Base-by-base conservation (phyloP, 1,140 invertebrate genomes). In the Globodera rostochiensis region DNA sequence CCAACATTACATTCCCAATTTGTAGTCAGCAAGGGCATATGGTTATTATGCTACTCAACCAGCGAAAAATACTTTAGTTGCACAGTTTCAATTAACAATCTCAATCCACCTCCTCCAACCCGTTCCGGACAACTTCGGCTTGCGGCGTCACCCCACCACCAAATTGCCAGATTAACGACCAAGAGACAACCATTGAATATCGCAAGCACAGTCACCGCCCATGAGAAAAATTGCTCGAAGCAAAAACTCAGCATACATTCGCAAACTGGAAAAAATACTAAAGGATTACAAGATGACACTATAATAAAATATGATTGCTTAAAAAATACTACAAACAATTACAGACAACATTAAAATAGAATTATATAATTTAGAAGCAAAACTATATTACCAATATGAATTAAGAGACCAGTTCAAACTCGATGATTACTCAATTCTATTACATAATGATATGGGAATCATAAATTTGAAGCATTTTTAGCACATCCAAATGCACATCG, bases 381-480 rank as follows among this genome's bases (percentile, higher is more conserved):
- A 36, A 36, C 0, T 36, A 36, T 36, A 3, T 36, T 36, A 36
- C 36, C 36, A 36, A 36, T 36, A 36, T 36, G 36, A 36, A 36
- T 36, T 36, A 36, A 36, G 36, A 36, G 36, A 36, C 36, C 36
- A n/a, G 3, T 36, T 36, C 36, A 36, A 36, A 36, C 36, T 36
- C 36, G 36, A 36, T 1, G 36, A 36, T 36, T 36, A 36, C 36
- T 36, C 3, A 36, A 36, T 1, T 36, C 36, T 36, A 36, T 60
- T 60, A 60, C 57, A 60, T 60, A 60, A 60, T 15, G 19, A 74
- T 36, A 15, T 46, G 15, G 46, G 53, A 25, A 47, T 50, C 50
- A 45, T 80, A 15, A 60, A 74, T 80, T 21, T 80, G n/a, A 57
- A 78, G 76, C 76, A 78, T 78, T 67, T 78, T 64, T 13, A 78